A percentile compares a stretch with the other conserved stretches of the same genome.
Conservation (phyloP, 2,797 vertebrate species). For the Ctenosaura bakeri region DNA sequence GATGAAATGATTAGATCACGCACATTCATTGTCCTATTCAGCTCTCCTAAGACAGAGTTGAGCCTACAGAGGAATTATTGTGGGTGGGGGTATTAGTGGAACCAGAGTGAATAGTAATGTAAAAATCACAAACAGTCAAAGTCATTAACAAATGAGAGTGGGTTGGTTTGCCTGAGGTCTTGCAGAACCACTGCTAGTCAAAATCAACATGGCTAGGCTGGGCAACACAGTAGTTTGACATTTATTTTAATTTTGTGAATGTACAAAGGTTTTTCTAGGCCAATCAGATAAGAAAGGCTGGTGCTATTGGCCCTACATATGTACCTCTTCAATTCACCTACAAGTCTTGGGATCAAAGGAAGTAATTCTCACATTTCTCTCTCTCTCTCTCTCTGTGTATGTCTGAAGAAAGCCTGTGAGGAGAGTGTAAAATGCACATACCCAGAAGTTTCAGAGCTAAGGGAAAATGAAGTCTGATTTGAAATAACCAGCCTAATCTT, state of each 20-base stretch:
- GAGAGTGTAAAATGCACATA: not conserved
- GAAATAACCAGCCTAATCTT: conserved; percentile 12
- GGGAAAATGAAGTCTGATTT: conserved; percentile 8
- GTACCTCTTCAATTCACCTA: not conserved
- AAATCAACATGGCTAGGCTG: not conserved
- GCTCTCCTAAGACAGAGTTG: too few relatives aligned
- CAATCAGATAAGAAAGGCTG: not conserved
- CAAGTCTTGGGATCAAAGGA: not conserved
- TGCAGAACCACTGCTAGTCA: not conserved
- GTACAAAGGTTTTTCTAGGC: not conserved
- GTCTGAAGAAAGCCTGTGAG: too few relatives aligned
- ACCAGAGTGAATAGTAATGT: too few relatives aligned
- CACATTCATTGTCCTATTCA: too few relatives aligned
- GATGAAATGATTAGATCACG: too few relatives aligned
- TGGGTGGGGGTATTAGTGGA: too few relatives aligned
- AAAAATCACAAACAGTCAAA: too few relatives aligned
- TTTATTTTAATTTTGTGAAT: conserved; percentile 2
- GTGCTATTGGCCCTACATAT: not conserved
- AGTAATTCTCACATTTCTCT: not conserved
- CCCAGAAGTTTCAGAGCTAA: not conserved
- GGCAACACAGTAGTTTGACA: not conserved
- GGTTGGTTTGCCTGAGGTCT: too few relatives aligned
- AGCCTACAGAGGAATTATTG: too few relatives aligned
- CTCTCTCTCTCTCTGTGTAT: not conserved
- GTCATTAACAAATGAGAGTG: too few relatives aligned